Percentiles rank a stretch among this genome's conserved stretches.
Evolutionary conservation across 2,888 invertebrate species (phyloP).

Genomic region (Saturnia japonica): DNA sequence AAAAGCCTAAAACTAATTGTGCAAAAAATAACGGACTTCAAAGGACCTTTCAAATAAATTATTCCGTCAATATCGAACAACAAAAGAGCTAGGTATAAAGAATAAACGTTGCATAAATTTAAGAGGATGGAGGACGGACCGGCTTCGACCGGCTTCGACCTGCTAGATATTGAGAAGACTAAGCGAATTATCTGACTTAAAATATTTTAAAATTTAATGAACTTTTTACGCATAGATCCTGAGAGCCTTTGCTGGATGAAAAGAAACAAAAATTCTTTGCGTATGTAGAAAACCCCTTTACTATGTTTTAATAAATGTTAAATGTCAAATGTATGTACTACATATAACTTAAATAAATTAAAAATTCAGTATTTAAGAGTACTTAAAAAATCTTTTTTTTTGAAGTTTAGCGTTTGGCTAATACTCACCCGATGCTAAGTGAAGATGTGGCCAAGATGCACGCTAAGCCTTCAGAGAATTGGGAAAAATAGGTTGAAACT

Average conservation of each 20-base stretch:
- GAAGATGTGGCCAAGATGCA: too few species aligned
- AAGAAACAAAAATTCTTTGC: not conserved
- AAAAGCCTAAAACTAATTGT: slow-evolving; percentile 31
- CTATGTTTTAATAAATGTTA: too few species aligned
- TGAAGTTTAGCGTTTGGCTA: too few species aligned
- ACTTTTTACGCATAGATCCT: not conserved
- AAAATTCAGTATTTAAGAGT: too few species aligned
- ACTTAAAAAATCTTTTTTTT: too few species aligned
- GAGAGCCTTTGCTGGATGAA: not conserved
- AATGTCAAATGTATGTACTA: too few species aligned
- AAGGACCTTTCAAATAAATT: slow-evolving; percentile 46
- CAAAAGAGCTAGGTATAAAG: slow-evolving; percentile 46
- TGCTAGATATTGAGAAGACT: slow-evolving; percentile 8
- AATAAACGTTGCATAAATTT: slow-evolving; percentile 51
- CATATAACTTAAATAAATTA: too few species aligned
- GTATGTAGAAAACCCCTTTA: too few species aligned
- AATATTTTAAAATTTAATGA: not conserved
- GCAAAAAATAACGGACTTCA: slow-evolving; percentile 17
- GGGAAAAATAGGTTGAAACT: too few species aligned
- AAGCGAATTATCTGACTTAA: not conserved
- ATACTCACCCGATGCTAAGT: too few species aligned
- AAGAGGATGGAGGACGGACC: slow-evolving; percentile 41
- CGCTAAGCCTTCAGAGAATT: too few species aligned
- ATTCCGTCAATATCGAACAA: slow-evolving; percentile 49
- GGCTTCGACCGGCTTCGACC: slow-evolving; percentile 32